These are phyloP conservation scores for Drosophila atripex DNA, from an alignment of 2,888 invertebrate genomes.

Conservation along the genomic window DNA sequence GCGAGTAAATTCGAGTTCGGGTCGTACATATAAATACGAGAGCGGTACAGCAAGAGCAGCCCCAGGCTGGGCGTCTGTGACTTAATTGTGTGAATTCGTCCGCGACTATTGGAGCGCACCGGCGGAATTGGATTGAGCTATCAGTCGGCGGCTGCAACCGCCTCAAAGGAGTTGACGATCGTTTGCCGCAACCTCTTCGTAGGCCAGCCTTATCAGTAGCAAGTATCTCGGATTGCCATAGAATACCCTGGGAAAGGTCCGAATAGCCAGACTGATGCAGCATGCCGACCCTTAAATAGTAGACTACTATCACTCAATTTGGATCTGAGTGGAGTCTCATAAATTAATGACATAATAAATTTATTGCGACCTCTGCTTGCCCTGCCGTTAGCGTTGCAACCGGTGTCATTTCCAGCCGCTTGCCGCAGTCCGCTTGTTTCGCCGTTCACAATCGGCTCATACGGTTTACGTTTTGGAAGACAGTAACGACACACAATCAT, in stretches of 20 bases:
- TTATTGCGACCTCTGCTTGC: slow-evolving; percentile 67
- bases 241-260: slow-evolving; percentile 45
- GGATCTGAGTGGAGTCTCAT: slow-evolving; percentile 69
- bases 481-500: slow-evolving; percentile 20
- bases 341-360: slow-evolving; percentile 82
- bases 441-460: slow-evolving; percentile 6
- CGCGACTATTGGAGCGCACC: neutral
- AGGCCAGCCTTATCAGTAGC: slow-evolving; percentile 69
- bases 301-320: slow-evolving; percentile 63
- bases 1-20: slow-evolving; percentile 37
- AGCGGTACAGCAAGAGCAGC: neutral
- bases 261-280: slow-evolving; percentile 7
- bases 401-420: slow-evolving; percentile 39
- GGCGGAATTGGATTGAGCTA: slow-evolving; percentile 18
- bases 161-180: neutral
- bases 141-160: slow-evolving; percentile 27
- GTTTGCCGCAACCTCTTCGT: slow-evolving; percentile 50
- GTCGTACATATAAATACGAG: slow-evolving; percentile 12
- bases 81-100: neutral
- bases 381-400: slow-evolving; percentile 61
- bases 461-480: slow-evolving; percentile 9
- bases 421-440: slow-evolving; percentile 10
- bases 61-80: slow-evolving; percentile 18
- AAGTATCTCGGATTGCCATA: slow-evolving; percentile 54
- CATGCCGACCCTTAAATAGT: slow-evolving; percentile 12